phyloP scores from a whole-genome alignment of 2,888 invertebrate genomes.

The Mesoligia furuncula region DNA sequence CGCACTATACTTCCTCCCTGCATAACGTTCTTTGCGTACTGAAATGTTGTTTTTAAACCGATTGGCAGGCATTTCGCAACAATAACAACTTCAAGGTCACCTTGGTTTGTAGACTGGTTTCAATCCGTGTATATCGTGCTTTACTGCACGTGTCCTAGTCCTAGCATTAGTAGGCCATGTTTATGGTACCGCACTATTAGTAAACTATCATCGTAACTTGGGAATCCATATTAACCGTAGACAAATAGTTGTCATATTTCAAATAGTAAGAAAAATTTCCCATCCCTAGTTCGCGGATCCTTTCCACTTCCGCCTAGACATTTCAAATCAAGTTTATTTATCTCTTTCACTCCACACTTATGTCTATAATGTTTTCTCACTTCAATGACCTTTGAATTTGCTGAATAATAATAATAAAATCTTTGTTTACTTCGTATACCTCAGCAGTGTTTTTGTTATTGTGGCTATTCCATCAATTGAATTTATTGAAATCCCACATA shows the following conservation, averaged over 20 bases:
- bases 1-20: too few relatives aligned
- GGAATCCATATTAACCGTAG: constrained; percentile 10
- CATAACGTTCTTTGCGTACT: too few relatives aligned
- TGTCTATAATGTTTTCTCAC: constrained; percentile 68
- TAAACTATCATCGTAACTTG: not conserved
- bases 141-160: not conserved
- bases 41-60: too few relatives aligned
- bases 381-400: constrained; percentile 88
- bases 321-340: constrained; percentile 56
- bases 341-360: constrained; percentile 72
- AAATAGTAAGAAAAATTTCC: constrained; percentile 18
- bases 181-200: not conserved
- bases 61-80: too few relatives aligned
- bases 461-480: constrained; percentile 68
- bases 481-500: constrained; percentile 53
- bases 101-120: too few relatives aligned
- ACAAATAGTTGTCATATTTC: not conserved
- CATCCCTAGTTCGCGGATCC: constrained; percentile 51
- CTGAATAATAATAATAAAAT: constrained; percentile 87
- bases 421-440: constrained; percentile 88
- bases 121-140: too few relatives aligned
- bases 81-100: too few relatives aligned
- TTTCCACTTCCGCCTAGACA: constrained; percentile 71
- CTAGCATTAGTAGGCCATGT: not conserved
- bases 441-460: constrained; percentile 89